Conservation (phyloP, 2,888 invertebrate species). For the Thereva unica region DNA sequence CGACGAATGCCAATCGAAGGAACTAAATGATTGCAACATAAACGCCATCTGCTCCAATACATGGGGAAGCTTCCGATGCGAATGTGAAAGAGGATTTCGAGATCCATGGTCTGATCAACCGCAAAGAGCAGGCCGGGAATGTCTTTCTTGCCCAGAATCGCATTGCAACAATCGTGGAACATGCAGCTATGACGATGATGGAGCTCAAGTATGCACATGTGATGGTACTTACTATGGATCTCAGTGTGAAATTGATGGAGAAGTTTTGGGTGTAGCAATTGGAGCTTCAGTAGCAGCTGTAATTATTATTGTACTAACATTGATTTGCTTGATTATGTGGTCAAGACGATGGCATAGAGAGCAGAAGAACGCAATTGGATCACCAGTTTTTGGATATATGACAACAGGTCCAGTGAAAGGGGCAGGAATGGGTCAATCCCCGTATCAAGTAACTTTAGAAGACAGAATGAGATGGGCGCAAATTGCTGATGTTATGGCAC, state of each 20-base stretch:
- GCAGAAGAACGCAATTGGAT: conserved; percentile 77
- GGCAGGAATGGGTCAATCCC: conserved; percentile 69
- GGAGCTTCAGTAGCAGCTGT: conserved; percentile 88
- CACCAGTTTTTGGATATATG: conserved; percentile 87
- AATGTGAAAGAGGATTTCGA: conserved; percentile 73
- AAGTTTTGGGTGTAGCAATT: conserved; percentile 87
- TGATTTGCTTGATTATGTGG: conserved; percentile 89
- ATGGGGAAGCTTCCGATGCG: conserved; percentile 75
- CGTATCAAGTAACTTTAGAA: conserved; percentile 76
- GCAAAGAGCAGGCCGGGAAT: conserved; percentile 72
- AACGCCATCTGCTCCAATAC: conserved; percentile 78
- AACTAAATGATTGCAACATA: conserved; percentile 83
- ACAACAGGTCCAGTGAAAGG: conserved; percentile 74
- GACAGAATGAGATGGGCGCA: conserved; percentile 87
- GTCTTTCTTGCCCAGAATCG: conserved; percentile 75
- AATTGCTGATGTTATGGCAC: conserved; percentile 85
- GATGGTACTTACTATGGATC: conserved; percentile 82
- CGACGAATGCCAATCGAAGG: conserved; percentile 81
- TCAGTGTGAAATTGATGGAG: conserved; percentile 88
- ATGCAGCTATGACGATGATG: conserved; percentile 75
- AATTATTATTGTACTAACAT: conserved; percentile 82
- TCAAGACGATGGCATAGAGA: conserved; percentile 90
- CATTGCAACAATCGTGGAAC: conserved; percentile 84
- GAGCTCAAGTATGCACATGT: conserved; percentile 64
- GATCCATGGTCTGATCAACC: conserved; percentile 74